Evolutionary conservation across 1,140 invertebrate species (phyloP).

Genomic region (Tetramorium simillimum): DNA sequence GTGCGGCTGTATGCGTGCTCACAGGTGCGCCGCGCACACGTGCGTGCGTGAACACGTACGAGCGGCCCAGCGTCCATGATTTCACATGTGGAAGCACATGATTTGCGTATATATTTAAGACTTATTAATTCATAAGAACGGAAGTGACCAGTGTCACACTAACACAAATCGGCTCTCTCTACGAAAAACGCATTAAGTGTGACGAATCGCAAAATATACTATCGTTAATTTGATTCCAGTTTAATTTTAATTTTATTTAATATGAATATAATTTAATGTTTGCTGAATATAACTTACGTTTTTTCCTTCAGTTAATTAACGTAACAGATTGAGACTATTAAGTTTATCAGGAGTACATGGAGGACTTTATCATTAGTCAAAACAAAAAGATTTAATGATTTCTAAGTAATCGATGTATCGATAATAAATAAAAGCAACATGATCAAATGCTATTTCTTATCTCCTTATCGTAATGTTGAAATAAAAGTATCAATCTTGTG

Average conservation of each 20-base stretch:
- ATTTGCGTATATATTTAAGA: conserved; percentile 24
- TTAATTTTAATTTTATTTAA: background rate
- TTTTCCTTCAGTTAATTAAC: background rate
- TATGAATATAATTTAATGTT: background rate
- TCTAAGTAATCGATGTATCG: background rate
- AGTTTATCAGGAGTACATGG: background rate
- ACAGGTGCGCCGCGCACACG: conserved; percentile 13
- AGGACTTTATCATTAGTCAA: background rate
- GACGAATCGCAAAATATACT: background rate
- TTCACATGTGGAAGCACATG: conserved; percentile 28
- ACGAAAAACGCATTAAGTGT: background rate
- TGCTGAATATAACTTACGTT: background rate
- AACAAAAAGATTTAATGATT: background rate
- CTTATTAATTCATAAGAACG: conserved; percentile 23
- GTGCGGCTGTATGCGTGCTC: background rate
- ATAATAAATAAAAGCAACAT: background rate
- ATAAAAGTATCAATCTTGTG: background rate
- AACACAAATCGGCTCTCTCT: conserved; percentile 22
- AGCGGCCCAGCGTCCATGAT: background rate
- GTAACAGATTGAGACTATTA: background rate
- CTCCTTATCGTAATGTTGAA: background rate
- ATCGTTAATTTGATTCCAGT: background rate
- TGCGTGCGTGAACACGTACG: conserved; percentile 16
- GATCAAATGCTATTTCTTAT: background rate
- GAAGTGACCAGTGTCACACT: conserved; percentile 35